Evolutionary conservation across 2,888 invertebrate genomes (phyloP), one percentile per base, ranked within the genome.

Genomic region (Heliothis peltigera): DNA sequence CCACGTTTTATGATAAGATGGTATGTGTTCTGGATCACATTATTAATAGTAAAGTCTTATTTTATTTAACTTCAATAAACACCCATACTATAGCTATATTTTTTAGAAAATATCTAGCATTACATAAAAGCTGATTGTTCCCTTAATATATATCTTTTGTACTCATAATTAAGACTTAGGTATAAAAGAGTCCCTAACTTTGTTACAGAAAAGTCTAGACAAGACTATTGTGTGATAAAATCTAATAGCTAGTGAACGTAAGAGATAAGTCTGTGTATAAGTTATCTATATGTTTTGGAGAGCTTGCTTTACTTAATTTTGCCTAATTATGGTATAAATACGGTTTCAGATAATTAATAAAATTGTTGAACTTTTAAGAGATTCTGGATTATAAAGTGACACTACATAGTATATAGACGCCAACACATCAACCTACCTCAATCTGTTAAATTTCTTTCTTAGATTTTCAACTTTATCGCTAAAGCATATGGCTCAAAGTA

Each of bases 151-250:
- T 51, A 54, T 64, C 72, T 69, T 64, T 65, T 72, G 56, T 72
- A 10, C 42, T 72, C 56, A 72, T 68, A 68, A 68, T 68, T 65
- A 72, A 72, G 35, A 21, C 12, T 22, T 25, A 39, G 53, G 32
- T 46, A 52, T 64, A 72, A 55, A 49, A 18, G 46, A 19, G n/a
- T 52, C 73, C 56, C n/a, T 51, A 51, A 71, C 44, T 55, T 72
- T 56, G 56, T 69, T 65, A 65, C 2, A 72, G 55, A 68, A 67
- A 42, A 35, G 47, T 52, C 68, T 72, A 69, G 72, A 71, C 71
- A 5, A 35, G 18, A 35, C 22, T 54, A 17, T 68, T 71, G 55
- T 71, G 17, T 42, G 19, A 8, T 10, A 22, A 44, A 54, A 71
- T 54, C 15, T 53, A 39, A 28, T 48, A 17, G 47, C 21, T 35